A percentile compares a stretch with the other conserved stretches of the same genome.
Conservation (phyloP, 2,888 invertebrate species). For the Protodeltote pygarga region DNA sequence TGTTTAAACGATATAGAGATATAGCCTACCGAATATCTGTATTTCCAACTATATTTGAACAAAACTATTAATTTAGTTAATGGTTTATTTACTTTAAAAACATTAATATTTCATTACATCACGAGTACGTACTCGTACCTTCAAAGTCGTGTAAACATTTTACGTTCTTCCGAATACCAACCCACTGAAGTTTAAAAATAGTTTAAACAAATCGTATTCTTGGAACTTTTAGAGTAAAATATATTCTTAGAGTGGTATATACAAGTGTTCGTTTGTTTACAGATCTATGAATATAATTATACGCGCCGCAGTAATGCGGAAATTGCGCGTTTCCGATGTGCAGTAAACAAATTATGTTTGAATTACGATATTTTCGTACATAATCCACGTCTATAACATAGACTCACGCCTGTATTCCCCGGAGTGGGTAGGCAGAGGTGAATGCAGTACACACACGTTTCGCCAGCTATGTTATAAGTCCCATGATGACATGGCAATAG, state of each 20-base stretch:
- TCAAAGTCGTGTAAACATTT: constrained; percentile 17
- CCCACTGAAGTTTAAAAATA: constrained; percentile 23
- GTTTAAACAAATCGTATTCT: constrained; percentile 17
- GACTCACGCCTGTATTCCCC: no score
- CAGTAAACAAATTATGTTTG: constrained; percentile 34
- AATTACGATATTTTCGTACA: constrained; percentile 18
- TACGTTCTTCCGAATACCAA: constrained; percentile 33
- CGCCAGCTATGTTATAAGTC: background rate
- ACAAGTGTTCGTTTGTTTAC: no score
- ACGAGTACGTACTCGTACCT: background rate
- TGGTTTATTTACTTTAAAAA: constrained; percentile 9
- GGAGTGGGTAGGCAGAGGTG: no score
- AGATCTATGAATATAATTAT: no score
- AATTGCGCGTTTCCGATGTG: constrained; percentile 25
- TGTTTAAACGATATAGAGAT: no score
- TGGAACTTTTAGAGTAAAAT: constrained; percentile 3
- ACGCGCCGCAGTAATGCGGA: constrained; percentile 17
- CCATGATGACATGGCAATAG: background rate
- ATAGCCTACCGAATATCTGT: no score
- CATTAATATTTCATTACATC: background rate
- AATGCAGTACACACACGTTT: no score
- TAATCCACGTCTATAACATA: background rate
- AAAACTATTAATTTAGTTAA: no score
- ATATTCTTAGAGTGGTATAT: constrained; percentile 32
- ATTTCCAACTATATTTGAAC: no score